phyloP scores from a whole-genome alignment of 2,888 invertebrate species.

The Conchocele bisecta region DNA sequence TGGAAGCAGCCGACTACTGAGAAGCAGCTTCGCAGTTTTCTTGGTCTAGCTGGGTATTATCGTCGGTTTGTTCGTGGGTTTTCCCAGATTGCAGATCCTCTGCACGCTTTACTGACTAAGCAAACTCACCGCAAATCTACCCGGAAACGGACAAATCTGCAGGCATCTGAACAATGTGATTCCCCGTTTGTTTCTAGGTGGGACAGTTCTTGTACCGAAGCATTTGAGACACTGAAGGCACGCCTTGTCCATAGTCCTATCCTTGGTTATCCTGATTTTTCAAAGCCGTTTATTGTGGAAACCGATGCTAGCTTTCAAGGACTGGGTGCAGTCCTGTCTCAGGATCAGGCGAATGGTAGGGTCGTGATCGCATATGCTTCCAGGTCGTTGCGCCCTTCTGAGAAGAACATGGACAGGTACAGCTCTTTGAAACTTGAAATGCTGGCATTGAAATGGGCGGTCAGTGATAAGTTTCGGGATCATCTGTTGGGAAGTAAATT shows the following conservation, averaged over 20 bases:
- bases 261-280: slow-evolving; percentile 51
- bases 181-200: slow-evolving; percentile 5
- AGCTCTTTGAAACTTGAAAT: slow-evolving; percentile 54
- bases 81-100: not conserved
- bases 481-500: slow-evolving; percentile 38
- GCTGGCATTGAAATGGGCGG: slow-evolving; percentile 50
- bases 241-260: slow-evolving; percentile 28
- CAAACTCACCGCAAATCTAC: no score
- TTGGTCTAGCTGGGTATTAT: slow-evolving; percentile 17
- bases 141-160: not conserved
- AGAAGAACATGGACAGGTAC: slow-evolving; percentile 49
- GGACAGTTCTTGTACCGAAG: slow-evolving; percentile 17
- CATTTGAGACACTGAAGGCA: slow-evolving; percentile 43
- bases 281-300: slow-evolving; percentile 45
- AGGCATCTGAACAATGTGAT: not conserved
- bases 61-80: slow-evolving; percentile 3
- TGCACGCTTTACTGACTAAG: not conserved
- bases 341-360: slow-evolving; percentile 28
- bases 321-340: slow-evolving; percentile 50
- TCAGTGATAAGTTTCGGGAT: slow-evolving; percentile 50
- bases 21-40: not conserved
- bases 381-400: slow-evolving; percentile 35
- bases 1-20: slow-evolving; percentile 22
- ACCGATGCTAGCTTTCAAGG: slow-evolving; percentile 51
- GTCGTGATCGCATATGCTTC: slow-evolving; percentile 54